Evolutionary conservation across 2,113 vertebrate genomes (phyloP), one percentile per base, ranked within the genome.

Genomic region (Crotalus viridis): DNA sequence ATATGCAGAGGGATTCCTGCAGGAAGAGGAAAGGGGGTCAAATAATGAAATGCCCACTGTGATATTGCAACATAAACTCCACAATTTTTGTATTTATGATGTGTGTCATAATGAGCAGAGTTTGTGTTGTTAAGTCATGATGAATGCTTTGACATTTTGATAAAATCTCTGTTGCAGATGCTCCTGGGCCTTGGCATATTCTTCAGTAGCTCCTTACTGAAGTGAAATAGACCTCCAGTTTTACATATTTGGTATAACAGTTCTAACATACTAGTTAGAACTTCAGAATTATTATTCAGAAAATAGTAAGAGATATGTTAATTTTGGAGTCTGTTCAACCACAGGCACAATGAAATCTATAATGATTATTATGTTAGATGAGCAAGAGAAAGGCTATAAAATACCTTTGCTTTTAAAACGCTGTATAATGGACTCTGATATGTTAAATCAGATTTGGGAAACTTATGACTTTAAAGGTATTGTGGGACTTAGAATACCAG

Each of bases 201-300:
- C 74, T 81, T 81, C 33, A 81, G 74, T 43, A 81, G 15, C 69
- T 81, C 15, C 15, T 19, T 81, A 39, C 17, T 81, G 69, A 81
- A 81, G n/a, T 19, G 39, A 81, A 19, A 52, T 81, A 52, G 12
- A 28, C 51, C 8, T 93, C 90, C 6, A 92, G 6, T 24, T 92
- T 94, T 89, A 93, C 85, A 39, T 59, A 7, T 91, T 91, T 94
- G 88, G 48, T 90, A 90, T 81, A 55, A 26, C 90, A 93, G 33
- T 3, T 46, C 43, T 46, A 46, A 46, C 43, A 46, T 33, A 87
- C 13, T 28, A 87, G 13, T 86, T 85, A 0, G 64, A 69, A 89
- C 56, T 57, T 69, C 10, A 39, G 26, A 90, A 46, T 24, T 91
- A n/a, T 8, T 17, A 52, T 26, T 91, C 69, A 91, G 33, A 15